phyloP scores from a whole-genome alignment of 2,797 vertebrate genomes.

The Podarcis lilfordi region DNA sequence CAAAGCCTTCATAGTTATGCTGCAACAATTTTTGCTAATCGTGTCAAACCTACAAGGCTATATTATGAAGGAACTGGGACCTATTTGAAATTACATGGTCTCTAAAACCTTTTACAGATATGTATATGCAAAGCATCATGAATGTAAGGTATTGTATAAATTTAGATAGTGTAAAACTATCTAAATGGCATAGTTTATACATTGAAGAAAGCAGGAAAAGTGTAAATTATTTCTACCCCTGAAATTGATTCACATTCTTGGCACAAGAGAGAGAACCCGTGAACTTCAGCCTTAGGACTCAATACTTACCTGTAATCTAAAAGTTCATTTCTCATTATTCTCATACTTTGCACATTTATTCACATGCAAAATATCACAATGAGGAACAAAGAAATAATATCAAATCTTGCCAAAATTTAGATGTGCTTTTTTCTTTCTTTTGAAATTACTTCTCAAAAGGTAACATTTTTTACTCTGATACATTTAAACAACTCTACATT shows the following conservation, averaged over 20 bases:
- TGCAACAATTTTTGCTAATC: constrained; percentile 29
- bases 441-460: constrained; percentile 17
- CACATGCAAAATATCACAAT: background rate
- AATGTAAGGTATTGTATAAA: background rate
- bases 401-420: background rate
- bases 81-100: constrained; percentile 29
- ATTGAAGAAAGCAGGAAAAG: constrained; percentile 21
- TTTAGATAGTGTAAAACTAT: background rate
- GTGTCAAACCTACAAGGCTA: constrained; percentile 32
- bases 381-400: background rate
- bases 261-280: background rate
- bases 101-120: background rate
- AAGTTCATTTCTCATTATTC: background rate
- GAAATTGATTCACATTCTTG: background rate
- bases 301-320: constrained; percentile 2
- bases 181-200: background rate
- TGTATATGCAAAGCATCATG: background rate
- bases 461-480: constrained; percentile 16
- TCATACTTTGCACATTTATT: background rate
- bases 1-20: constrained; percentile 42
- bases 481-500: background rate
- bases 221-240: constrained; percentile 7
- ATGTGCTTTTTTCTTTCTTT: no score
- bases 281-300: constrained; percentile 34
- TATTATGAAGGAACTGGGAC: constrained; percentile 8